Conservation (phyloP, 2,113 vertebrate species). For the Paraplagusia blochii region DNA sequence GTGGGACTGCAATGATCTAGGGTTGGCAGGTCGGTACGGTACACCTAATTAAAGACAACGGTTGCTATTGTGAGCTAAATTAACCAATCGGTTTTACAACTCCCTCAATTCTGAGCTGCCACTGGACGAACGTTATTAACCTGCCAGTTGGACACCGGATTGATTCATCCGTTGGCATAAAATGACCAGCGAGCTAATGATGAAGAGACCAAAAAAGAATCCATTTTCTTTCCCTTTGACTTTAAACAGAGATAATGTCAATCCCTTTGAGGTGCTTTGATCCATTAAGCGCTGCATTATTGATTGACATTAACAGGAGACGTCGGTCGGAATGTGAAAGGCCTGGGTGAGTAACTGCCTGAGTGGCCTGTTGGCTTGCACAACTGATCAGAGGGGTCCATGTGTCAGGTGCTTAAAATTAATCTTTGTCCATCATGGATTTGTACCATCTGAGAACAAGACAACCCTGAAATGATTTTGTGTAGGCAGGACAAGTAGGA, state of each 20-base stretch:
- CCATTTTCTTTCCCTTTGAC: constrained; percentile 51
- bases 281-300: constrained; percentile 72
- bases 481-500: background rate
- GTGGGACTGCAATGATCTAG: background rate
- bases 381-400: constrained; percentile 33
- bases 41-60: background rate
- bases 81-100: constrained; percentile 46
- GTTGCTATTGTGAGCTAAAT: constrained; percentile 16
- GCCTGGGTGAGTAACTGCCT: constrained; percentile 46
- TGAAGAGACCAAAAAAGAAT: constrained; percentile 41
- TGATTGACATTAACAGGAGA: constrained; percentile 69
- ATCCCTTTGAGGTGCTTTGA: constrained; percentile 64
- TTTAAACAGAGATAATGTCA: constrained; percentile 58
- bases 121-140: constrained; percentile 36
- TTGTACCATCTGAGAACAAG: constrained; percentile 25
- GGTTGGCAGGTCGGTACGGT: background rate
- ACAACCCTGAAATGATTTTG: constrained; percentile 10
- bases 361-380: constrained; percentile 10
- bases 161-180: constrained; percentile 44
- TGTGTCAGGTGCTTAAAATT: constrained; percentile 29
- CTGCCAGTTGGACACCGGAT: constrained; percentile 30
- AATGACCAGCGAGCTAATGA: constrained; percentile 52
- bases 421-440: constrained; percentile 18
- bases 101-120: constrained; percentile 22
- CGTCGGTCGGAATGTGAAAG: constrained; percentile 57